Evolutionary conservation across 2,113 vertebrate species (phyloP).

Genomic region (Cheirogaleus medius): DNA sequence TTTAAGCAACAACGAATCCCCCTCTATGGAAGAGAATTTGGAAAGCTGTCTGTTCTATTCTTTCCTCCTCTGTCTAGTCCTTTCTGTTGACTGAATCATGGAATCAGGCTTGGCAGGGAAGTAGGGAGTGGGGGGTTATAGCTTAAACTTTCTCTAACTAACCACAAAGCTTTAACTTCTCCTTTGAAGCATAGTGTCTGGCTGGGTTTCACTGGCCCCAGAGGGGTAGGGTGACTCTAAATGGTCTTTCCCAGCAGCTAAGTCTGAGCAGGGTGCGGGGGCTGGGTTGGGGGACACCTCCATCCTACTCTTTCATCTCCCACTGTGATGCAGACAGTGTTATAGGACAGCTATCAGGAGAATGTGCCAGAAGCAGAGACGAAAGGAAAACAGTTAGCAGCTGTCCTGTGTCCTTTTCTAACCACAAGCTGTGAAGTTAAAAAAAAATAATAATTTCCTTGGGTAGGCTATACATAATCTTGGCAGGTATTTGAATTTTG

Average conservation of each 20-base stretch:
- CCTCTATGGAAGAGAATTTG: constrained; percentile 9
- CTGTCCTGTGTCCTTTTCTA: constrained; percentile 73
- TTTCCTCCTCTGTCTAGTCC: neutral
- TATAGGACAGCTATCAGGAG: constrained; percentile 49
- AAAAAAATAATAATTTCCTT: neutral
- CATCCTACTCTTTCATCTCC: neutral
- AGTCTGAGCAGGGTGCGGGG: neutral
- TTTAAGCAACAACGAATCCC: neutral
- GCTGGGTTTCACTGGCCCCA: constrained; percentile 18
- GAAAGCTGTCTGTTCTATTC: constrained; percentile 8
- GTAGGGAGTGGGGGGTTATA: neutral
- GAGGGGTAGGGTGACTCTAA: neutral
- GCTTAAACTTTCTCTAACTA: neutral
- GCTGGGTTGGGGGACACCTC: neutral
- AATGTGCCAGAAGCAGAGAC: constrained; percentile 52
- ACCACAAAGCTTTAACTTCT: neutral
- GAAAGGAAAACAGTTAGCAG: constrained; percentile 69
- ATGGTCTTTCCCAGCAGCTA: constrained; percentile 36
- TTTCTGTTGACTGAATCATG: constrained; percentile 59
- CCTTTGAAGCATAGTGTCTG: constrained; percentile 27
- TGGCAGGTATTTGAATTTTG: constrained; percentile 65
- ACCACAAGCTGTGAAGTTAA: constrained; percentile 72
- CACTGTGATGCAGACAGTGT: neutral
- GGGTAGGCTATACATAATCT: constrained; percentile 67
- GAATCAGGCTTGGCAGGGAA: constrained; percentile 32